Base-by-base conservation (phyloP, 1,140 invertebrate genomes). In the Drosophila pseudoananassae region DNA sequence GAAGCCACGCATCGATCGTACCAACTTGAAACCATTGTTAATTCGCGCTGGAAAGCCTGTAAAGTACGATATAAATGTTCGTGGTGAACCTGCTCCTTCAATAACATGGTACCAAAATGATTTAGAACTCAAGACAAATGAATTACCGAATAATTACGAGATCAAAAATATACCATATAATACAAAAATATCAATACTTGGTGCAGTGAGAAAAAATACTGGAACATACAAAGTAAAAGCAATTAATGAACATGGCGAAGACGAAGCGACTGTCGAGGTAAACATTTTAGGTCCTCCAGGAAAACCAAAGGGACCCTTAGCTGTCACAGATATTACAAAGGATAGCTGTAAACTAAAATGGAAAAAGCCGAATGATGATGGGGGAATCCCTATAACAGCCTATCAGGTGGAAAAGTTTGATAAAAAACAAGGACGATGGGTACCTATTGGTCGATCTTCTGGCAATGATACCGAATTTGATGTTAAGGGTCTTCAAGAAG, bases 381-480 rank as follows among this genome's bases (percentile, higher is more conserved):
- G 99, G 83, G 99, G 99, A 91, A 83, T 97, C 90, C 98, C 98
- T 6, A 94, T 99, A n/a, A 96, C 96, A 43, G 97, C 97, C 15
- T 99, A 99, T 91, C 95, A 98, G 53, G 96, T 99, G 6, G 99
- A 99, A 92, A 99, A 99, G 92, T 93, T 98, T 47, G 99, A 99
- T 92, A 96, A 96, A 71, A 94, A 95, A 9, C 98, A 97, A 23
- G 98, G 98, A 53, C 95, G 98, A 88, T 98, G 97, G 96, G 95
- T 98, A 54, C 97, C 98, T 20, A 97, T 98, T 50, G 97, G 97
- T 60, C 95, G 97, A 52, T 95, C 96, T 7, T 76, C 89, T 53
- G 89, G 80, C 51, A 94, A 94, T 76, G 96, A 97, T 78, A 96
- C 97, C 0, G 97, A 98, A 92, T 95, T 97, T 94, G 97, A 98